These are phyloP conservation scores for Pangasianodon hypophthalmus DNA, from an alignment of 2,113 vertebrate species.

Conservation along the genomic window DNA sequence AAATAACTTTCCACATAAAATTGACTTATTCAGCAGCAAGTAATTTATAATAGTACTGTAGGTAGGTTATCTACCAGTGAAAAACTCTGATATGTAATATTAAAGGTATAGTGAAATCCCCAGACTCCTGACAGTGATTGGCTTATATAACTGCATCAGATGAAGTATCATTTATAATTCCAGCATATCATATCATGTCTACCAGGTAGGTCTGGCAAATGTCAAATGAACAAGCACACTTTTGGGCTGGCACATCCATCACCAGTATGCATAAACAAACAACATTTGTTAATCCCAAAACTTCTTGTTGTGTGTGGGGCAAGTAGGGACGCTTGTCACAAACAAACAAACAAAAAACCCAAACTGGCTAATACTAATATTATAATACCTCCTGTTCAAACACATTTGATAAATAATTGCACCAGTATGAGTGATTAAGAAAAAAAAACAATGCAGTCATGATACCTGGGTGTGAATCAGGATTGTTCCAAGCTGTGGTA, in stretches of 20 bases:
- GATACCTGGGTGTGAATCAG: neutral
- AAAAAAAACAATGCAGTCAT: neutral
- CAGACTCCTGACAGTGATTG: neutral
- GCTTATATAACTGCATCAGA: conserved; percentile 29
- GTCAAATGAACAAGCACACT: neutral
- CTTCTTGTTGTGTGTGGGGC: neutral
- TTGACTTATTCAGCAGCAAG: neutral
- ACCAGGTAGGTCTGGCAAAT: conserved; percentile 23
- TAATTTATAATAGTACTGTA: neutral
- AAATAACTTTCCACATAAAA: neutral
- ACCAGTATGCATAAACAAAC: neutral
- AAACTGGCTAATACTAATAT: neutral
- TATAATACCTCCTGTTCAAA: neutral
- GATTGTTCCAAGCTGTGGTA: neutral
- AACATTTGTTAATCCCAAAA: neutral
- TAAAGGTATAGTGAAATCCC: neutral
- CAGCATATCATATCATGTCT: neutral
- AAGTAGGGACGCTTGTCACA: neutral
- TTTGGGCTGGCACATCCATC: neutral
- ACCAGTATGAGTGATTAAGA: neutral
- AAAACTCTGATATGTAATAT: neutral
- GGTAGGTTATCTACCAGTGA: neutral
- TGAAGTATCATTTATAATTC: conserved; percentile 21
- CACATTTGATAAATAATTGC: neutral
- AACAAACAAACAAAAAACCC: neutral